phyloP scores from a whole-genome alignment of 2,888 invertebrate species.

The Amorpha juglandis region DNA sequence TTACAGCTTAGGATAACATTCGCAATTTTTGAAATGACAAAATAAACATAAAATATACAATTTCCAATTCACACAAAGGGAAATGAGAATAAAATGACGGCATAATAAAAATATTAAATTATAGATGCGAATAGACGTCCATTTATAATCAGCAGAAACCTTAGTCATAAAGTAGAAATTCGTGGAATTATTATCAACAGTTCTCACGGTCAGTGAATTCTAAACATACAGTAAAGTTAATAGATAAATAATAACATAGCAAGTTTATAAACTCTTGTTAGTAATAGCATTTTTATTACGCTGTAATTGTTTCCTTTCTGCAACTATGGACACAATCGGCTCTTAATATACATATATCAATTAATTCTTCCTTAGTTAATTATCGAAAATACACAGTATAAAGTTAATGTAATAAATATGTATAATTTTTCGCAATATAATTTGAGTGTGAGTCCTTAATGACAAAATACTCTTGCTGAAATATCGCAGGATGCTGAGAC shows the following conservation, averaged over 20 bases:
- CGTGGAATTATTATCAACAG: constrained; percentile 42
- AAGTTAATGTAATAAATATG: too few relatives aligned
- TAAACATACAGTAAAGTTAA: constrained; percentile 31
- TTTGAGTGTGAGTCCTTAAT: too few relatives aligned
- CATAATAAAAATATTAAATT: constrained; percentile 30
- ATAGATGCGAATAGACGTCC: constrained; percentile 18
- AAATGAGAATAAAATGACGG: constrained; percentile 45
- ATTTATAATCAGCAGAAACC: constrained; percentile 20
- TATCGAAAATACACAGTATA: too few relatives aligned
- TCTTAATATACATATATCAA: not conserved
- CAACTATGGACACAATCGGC: not conserved
- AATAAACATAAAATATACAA: too few relatives aligned
- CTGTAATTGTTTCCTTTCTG: constrained; percentile 1
- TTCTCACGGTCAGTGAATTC: constrained; percentile 47
- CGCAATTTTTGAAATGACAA: too few relatives aligned
- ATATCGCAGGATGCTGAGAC: too few relatives aligned
- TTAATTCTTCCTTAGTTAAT: not conserved
- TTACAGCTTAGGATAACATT: too few relatives aligned
- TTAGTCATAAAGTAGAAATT: constrained; percentile 31
- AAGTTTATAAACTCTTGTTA: constrained; percentile 9
- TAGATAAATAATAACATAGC: constrained; percentile 18
- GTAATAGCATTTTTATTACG: constrained; percentile 11
- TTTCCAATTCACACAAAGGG: not conserved
- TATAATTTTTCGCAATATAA: too few relatives aligned
- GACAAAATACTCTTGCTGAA: too few relatives aligned